These are phyloP conservation scores for Cataglyphis hispanica DNA, from an alignment of 1,140 invertebrate genomes.

Conservation along the genomic window DNA sequence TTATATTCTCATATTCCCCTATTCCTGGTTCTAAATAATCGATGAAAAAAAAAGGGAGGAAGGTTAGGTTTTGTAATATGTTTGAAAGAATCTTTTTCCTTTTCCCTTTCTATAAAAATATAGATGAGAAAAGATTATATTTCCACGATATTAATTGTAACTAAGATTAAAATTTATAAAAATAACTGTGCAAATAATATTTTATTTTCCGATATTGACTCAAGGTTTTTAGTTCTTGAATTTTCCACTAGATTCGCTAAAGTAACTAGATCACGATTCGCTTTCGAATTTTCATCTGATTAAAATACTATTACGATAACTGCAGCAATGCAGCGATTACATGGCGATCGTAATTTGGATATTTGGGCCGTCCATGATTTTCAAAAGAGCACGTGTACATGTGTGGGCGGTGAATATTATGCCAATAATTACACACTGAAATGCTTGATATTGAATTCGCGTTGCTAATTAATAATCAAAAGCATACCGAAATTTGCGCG, in stretches of 20 bases:
- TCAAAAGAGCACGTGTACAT: neutral
- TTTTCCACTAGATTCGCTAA: constrained; percentile 14
- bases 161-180: constrained; percentile 2
- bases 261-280: constrained; percentile 15
- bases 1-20: neutral
- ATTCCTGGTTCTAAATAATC: neutral
- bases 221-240: constrained; percentile 16
- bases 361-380: constrained; percentile 49
- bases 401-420: constrained; percentile 35
- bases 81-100: neutral
- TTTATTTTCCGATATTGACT: neutral
- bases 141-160: neutral
- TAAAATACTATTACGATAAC: constrained; percentile 41
- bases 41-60: neutral
- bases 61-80: neutral
- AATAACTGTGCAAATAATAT: constrained; percentile 7
- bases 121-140: too few relatives aligned
- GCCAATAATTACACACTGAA: constrained; percentile 48
- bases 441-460: constrained; percentile 45
- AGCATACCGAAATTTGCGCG: constrained; percentile 26
- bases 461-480: constrained; percentile 32
- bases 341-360: constrained; percentile 48
- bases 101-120: too few relatives aligned
- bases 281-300: constrained; percentile 44
- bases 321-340: constrained; percentile 41